phyloP scores from a whole-genome alignment of 2,113 vertebrate genomes.

The Bambusicola thoracicus region DNA sequence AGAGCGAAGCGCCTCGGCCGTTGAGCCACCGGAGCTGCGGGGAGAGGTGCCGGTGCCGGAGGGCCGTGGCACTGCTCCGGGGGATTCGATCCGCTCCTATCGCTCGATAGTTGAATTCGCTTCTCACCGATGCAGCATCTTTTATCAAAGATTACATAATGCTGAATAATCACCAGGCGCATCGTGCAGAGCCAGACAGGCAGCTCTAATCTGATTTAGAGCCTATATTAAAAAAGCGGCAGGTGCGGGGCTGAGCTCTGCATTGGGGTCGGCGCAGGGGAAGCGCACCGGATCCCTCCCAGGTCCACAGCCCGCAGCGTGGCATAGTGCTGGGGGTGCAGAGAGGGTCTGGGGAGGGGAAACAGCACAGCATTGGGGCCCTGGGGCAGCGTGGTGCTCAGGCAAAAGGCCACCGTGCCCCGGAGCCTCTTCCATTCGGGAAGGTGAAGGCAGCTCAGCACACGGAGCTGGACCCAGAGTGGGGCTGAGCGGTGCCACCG shows the following conservation, averaged over 20 bases:
- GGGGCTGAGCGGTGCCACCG: conserved; percentile 17
- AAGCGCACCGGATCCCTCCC: not conserved
- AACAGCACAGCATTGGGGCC: not conserved
- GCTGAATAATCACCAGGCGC: conserved; percentile 57
- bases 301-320: not conserved
- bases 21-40: conserved; percentile 6
- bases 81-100: conserved; percentile 61
- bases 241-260: not conserved
- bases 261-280: not conserved
- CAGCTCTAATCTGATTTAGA: conserved; percentile 73
- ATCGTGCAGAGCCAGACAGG: conserved; percentile 54
- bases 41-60: conserved; percentile 57
- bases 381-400: not conserved
- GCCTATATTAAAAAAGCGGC: conserved; percentile 37
- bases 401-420: not conserved
- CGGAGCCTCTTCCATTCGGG: conserved; percentile 29
- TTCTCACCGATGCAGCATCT: conserved; percentile 64
- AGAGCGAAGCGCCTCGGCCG: conserved; percentile 19
- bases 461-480: conserved; percentile 19
- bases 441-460: conserved; percentile 26
- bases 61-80: conserved; percentile 9
- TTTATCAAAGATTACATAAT: conserved; percentile 73
- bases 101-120: conserved; percentile 69
- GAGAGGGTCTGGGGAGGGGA: not conserved
- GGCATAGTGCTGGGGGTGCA: not conserved